A percentile compares a stretch with the other conserved stretches of the same genome.
Evolutionary conservation across 2,888 invertebrate species (phyloP).

Genomic region (Cheilosia soror): DNA sequence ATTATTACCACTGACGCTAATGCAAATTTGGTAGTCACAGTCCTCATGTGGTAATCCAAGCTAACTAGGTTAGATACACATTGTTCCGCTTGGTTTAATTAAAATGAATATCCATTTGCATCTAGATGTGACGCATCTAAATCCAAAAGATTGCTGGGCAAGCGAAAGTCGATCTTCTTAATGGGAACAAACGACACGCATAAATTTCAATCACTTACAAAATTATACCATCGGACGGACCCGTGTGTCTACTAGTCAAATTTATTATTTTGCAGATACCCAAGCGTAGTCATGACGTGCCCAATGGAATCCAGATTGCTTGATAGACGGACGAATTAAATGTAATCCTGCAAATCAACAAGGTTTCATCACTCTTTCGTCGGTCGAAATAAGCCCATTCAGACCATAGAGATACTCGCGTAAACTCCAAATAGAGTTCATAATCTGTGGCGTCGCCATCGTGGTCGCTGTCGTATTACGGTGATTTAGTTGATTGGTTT

Average conservation of each 20-base stretch:
- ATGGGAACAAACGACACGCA: slow-evolving; percentile 23
- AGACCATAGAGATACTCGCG: neutral
- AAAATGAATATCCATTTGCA: slow-evolving; percentile 17
- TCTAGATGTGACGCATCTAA: slow-evolving; percentile 26
- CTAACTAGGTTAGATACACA: too few species aligned
- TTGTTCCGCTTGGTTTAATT: slow-evolving; percentile 23
- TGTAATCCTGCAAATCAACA: neutral
- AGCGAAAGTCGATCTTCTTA: slow-evolving; percentile 44
- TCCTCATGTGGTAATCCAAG: too few species aligned
- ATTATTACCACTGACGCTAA: too few species aligned
- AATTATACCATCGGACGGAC: slow-evolving; percentile 11
- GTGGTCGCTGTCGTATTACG: slow-evolving; percentile 60
- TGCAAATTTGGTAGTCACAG: too few species aligned
- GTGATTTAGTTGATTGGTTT: slow-evolving; percentile 75
- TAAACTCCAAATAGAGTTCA: slow-evolving; percentile 49
- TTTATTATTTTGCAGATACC: neutral
- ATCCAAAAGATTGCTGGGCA: neutral
- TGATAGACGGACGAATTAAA: neutral
- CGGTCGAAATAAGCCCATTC: neutral
- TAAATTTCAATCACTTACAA: slow-evolving; percentile 45
- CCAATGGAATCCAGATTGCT: neutral
- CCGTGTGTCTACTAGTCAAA: neutral
- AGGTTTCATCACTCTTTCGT: neutral
- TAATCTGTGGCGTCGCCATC: slow-evolving; percentile 32
- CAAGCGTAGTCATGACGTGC: neutral